Evolutionary conservation across 1,140 invertebrate species (phyloP).

Genomic region (Plodia interpunctella): DNA sequence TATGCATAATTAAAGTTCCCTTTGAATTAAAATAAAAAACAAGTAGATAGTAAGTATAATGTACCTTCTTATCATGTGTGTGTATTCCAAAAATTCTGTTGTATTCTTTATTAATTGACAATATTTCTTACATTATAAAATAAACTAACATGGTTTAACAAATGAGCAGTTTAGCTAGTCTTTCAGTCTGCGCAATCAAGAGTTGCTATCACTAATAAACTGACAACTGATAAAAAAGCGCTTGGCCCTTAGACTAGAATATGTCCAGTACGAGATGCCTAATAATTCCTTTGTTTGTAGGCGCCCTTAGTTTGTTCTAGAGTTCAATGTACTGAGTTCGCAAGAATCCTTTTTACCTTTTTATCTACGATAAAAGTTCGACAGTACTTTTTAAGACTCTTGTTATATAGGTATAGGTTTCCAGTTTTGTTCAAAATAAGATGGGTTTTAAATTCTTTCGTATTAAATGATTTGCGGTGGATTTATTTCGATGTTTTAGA

Average conservation of each 20-base stretch:
- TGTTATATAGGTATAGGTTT: slow-evolving; percentile 7
- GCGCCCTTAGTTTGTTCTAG: slow-evolving; percentile 15
- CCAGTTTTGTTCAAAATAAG: neutral
- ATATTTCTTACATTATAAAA: too few species aligned
- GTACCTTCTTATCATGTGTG: too few species aligned
- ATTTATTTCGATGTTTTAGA: neutral
- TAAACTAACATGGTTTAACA: too few species aligned
- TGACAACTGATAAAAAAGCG: neutral
- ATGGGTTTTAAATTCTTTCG: neutral
- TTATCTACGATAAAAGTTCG: slow-evolving; percentile 6
- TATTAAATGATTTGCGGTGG: neutral
- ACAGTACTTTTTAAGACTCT: neutral
- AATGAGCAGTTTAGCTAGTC: too few species aligned
- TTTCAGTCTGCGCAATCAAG: too few species aligned
- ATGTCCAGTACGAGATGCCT: slow-evolving; percentile 47
- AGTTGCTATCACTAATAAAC: too few species aligned
- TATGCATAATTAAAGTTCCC: too few species aligned
- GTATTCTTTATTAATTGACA: too few species aligned
- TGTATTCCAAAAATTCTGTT: too few species aligned
- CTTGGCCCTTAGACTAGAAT: slow-evolving; percentile 15
- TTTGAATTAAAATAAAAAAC: too few species aligned
- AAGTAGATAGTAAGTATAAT: too few species aligned
- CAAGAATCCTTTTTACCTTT: slow-evolving; percentile 2
- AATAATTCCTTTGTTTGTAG: slow-evolving; percentile 30
- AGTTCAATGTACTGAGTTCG: slow-evolving; percentile 16